Evolutionary conservation across 2,888 invertebrate species (phyloP), one percentile per base, ranked within the genome.

Genomic region (Agrotis ipsilon): DNA sequence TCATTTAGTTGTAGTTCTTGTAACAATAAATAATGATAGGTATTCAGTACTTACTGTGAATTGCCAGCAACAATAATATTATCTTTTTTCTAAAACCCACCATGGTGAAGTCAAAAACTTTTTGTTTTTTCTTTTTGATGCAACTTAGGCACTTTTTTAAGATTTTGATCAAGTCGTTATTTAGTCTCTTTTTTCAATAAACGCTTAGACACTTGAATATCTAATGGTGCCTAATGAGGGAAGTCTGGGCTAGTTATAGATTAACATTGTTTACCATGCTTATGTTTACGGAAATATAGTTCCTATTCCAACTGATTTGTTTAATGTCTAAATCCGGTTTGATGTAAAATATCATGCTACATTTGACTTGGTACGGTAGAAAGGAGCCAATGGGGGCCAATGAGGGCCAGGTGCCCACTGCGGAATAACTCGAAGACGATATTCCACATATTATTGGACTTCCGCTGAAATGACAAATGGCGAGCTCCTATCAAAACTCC

Each of bases 31-130:
- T 19, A 49, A 39, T 21, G n/a, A 3, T n/a, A n/a, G n/a, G 7
- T 11, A 16, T 39, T 16, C 1, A 39, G 1, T 45, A 78, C 80
- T 78, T 71, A 82, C 80, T 16, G 11, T 58, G 18, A 32, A 58
- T 59, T 32, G 39, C 60, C 51, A 81, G 14, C 11, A 78, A 27
- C 1, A 73, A 48, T 32, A 78, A 52, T 5, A 69, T 9, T 11
- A 64, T 4, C 5, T 9, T 19, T 21, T n/a, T 24, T 7, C 5
- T 59, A 43, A 57, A 57, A 6, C 16, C 18, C 49, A 6, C 11
- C 82, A 81, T 78, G 27, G 7, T 72, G 5, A 24, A 51, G 32
- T 39, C 3, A 21, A 3, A 14, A 7, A 55, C n/a, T 13, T 54
- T n/a, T 2, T 13, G 2, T 32, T 32, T 32, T 13, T 2, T 2